These are phyloP conservation scores for Simalia tracyae DNA, from an alignment of 2,797 vertebrate species.

Conservation along the genomic window DNA sequence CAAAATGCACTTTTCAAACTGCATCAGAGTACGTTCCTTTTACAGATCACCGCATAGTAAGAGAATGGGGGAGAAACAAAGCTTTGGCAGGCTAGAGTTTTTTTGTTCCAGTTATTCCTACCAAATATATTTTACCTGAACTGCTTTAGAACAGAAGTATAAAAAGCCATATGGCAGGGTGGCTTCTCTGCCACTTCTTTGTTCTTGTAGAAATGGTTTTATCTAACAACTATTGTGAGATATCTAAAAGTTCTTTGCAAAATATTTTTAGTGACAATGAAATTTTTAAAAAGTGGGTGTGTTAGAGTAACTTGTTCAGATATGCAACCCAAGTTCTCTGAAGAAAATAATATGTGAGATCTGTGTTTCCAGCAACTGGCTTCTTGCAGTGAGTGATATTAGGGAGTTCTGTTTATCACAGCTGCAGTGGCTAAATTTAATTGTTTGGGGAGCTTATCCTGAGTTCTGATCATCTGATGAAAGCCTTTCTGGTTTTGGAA, in stretches of 20 bases:
- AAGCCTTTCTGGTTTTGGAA: not conserved
- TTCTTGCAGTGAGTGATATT: not conserved
- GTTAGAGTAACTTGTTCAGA: constrained; percentile 77
- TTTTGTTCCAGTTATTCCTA: constrained; percentile 57
- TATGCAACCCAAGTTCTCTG: constrained; percentile 19
- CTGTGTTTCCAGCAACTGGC: constrained; percentile 14
- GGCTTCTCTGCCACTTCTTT: constrained; percentile 71
- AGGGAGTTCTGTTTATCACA: constrained; percentile 20
- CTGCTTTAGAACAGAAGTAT: constrained; percentile 40
- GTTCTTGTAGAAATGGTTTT: constrained; percentile 65
- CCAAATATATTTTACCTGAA: constrained; percentile 67
- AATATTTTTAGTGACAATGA: constrained; percentile 25
- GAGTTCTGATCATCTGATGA: not conserved
- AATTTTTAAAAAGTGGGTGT: constrained; percentile 18
- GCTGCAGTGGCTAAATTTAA: not conserved
- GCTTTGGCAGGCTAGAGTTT: constrained; percentile 49
- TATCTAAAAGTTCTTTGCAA: constrained; percentile 33
- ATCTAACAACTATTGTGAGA: constrained; percentile 36
- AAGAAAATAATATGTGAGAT: not conserved
- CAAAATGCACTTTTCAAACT: constrained; percentile 92
- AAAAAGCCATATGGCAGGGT: constrained; percentile 30
- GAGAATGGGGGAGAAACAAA: constrained; percentile 64
- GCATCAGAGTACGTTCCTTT: constrained; percentile 85
- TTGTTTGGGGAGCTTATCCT: not conserved
- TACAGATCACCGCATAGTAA: constrained; percentile 83